phyloP scores from a whole-genome alignment of 2,797 vertebrate species.

The Streptopelia turtur region DNA sequence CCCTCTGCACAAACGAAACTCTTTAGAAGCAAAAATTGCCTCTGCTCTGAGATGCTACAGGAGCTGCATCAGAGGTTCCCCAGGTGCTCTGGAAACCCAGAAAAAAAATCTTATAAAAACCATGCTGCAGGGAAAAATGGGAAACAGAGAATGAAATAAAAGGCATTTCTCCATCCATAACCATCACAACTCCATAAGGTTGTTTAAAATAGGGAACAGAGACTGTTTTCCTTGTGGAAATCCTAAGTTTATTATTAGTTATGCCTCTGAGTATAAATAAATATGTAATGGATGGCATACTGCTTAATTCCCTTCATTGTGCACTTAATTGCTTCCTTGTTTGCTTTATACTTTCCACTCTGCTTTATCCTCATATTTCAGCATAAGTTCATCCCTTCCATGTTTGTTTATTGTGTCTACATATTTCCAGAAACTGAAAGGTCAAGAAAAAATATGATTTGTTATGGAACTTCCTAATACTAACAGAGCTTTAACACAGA shows the following conservation, averaged over 20 bases:
- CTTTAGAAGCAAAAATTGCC: background rate
- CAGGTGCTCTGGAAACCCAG: background rate
- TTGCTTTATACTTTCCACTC: conserved; percentile 49
- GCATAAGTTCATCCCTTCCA: conserved; percentile 19
- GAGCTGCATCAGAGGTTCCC: background rate
- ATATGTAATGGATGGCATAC: conserved; percentile 2
- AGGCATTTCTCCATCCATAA: conserved; percentile 14
- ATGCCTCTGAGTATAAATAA: conserved; percentile 55
- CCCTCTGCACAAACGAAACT: background rate
- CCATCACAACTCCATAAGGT: background rate
- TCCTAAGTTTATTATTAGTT: conserved; percentile 60
- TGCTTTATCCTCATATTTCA: conserved; percentile 21
- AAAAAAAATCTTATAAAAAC: background rate
- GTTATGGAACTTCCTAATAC: conserved; percentile 19
- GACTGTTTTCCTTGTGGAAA: conserved; percentile 41
- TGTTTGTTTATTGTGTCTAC: conserved; percentile 45
- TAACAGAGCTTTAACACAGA: background rate
- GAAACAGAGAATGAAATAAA: background rate
- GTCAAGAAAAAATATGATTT: conserved; percentile 51
- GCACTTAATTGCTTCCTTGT: conserved; percentile 59
- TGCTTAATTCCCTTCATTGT: conserved; percentile 46
- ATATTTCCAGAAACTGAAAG: conserved; percentile 42
- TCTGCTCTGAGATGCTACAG: background rate
- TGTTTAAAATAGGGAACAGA: conserved; percentile 31
- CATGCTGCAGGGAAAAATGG: background rate